A percentile compares a stretch with the other conserved stretches of the same genome.
These are phyloP conservation scores for Chrysolina oricalcia DNA, from an alignment of 2,888 invertebrate species.

Conservation along the genomic window DNA sequence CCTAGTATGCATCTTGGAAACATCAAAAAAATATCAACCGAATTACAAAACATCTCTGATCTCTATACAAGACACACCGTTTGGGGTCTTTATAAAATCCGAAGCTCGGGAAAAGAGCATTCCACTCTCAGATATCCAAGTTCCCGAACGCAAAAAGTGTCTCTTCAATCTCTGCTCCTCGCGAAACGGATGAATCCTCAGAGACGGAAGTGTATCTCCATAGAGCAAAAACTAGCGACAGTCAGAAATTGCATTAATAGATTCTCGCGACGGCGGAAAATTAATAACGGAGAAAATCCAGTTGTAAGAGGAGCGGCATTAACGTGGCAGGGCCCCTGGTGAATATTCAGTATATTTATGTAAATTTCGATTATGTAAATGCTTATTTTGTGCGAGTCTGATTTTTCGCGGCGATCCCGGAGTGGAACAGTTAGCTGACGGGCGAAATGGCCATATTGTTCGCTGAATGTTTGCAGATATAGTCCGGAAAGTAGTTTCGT, in stretches of 20 bases:
- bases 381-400: slow-evolving; percentile 54
- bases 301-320: slow-evolving; percentile 47
- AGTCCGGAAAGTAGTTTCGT: background rate
- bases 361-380: slow-evolving; percentile 58
- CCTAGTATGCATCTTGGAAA: too few species aligned
- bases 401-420: slow-evolving; percentile 55
- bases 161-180: slow-evolving; percentile 7
- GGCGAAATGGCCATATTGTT: background rate
- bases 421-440: background rate
- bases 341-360: slow-evolving; percentile 59
- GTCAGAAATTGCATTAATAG: slow-evolving; percentile 34
- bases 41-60: too few species aligned
- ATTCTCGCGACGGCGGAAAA: slow-evolving; percentile 43
- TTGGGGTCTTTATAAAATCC: background rate
- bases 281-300: slow-evolving; percentile 48
- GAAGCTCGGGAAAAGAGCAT: background rate
- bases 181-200: background rate
- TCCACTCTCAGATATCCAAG: background rate
- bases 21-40: too few species aligned
- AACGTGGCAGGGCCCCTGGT: slow-evolving; percentile 50
- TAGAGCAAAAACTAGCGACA: slow-evolving; percentile 16
- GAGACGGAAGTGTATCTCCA: slow-evolving; percentile 9
- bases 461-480: background rate
- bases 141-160: background rate
- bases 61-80: background rate